These are phyloP conservation scores for Myanophis thanlyinensis DNA, from an alignment of 2,113 vertebrate genomes.

Conservation along the genomic window DNA sequence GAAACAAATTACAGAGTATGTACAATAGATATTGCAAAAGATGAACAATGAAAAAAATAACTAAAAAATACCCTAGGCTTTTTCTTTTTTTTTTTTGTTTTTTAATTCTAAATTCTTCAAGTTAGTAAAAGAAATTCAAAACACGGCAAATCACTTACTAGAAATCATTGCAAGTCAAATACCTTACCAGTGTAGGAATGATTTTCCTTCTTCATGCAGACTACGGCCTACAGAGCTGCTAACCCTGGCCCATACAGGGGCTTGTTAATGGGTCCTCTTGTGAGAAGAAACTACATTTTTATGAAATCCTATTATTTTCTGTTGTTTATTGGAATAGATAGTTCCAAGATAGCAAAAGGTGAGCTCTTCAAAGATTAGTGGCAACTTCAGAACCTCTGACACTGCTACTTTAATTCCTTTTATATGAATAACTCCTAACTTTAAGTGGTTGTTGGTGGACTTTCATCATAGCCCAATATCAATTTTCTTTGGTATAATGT, in stretches of 20 bases:
- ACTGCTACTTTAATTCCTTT: background rate
- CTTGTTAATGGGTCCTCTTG: background rate
- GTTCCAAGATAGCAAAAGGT: background rate
- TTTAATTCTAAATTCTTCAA: background rate
- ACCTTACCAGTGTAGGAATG: background rate
- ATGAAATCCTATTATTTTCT: background rate
- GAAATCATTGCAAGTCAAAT: background rate
- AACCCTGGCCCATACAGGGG: background rate
- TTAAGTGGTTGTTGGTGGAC: background rate
- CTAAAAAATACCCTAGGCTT: background rate
- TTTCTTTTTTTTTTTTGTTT: background rate
- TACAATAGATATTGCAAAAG: conserved; percentile 11
- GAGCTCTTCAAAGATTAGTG: background rate
- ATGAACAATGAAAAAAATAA: background rate
- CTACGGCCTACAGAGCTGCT: background rate
- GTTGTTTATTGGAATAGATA: background rate
- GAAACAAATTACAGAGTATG: conserved; percentile 12
- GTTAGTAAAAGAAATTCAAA: background rate
- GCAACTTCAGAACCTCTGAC: background rate
- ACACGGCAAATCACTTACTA: conserved; percentile 6
- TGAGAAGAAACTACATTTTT: background rate
- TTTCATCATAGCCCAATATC: background rate
- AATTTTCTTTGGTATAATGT: background rate
- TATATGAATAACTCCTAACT: too few species aligned
- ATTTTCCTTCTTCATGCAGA: background rate